Evolutionary conservation across 2,797 vertebrate species (phyloP).

Genomic region (Mormyrus hasselquistii): DNA sequence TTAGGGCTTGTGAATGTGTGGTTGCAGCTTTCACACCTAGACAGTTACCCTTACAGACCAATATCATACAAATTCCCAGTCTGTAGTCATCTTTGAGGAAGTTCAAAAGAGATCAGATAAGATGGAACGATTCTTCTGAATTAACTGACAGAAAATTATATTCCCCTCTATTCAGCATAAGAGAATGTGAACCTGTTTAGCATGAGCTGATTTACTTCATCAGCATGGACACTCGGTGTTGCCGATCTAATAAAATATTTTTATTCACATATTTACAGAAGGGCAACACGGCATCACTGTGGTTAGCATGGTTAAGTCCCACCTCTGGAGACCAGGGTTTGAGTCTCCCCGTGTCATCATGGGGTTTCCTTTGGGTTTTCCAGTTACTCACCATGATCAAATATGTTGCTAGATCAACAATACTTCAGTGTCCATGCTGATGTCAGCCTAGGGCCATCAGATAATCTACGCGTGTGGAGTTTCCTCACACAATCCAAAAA

Average conservation of each 20-base stretch:
- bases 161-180: not conserved
- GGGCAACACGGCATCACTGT: not conserved
- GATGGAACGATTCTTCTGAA: not conserved
- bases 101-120: not conserved
- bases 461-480: not conserved
- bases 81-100: not conserved
- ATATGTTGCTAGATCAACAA: not conserved
- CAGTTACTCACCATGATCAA: not conserved
- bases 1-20: not conserved
- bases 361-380: not conserved
- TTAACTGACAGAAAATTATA: not conserved
- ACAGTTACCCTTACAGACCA: not conserved
- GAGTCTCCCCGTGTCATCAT: not conserved
- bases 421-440: not conserved
- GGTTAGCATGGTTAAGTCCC: not conserved
- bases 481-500: not conserved
- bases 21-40: not conserved
- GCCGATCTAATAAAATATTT: not conserved
- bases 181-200: not conserved
- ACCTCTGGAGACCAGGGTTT: not conserved
- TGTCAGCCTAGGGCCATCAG: not conserved
- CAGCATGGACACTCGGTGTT: not conserved
- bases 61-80: not conserved
- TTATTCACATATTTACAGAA: not conserved
- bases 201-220: not conserved